A percentile compares a stretch with the other conserved stretches of the same genome.
Evolutionary conservation across 1,140 invertebrate genomes (phyloP).

Genomic region (Aphis gossypii): DNA sequence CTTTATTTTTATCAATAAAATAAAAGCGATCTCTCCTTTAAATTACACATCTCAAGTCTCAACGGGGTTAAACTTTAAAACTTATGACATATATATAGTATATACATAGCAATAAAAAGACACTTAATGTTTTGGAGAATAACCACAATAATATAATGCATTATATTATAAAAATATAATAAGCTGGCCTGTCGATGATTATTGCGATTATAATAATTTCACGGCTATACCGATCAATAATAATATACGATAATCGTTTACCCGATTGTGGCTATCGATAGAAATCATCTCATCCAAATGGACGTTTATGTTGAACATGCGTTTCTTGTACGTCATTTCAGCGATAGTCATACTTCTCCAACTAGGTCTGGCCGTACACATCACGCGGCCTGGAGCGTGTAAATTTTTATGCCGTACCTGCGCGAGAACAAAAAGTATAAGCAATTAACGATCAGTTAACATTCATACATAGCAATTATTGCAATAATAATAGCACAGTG

Average conservation of each 20-base stretch:
- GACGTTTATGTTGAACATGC: conserved; percentile 74
- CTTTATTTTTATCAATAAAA: no score
- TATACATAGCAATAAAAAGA: no score
- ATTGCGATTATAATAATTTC: background rate
- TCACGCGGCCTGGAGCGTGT: conserved; percentile 68
- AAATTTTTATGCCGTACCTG: conserved; percentile 74
- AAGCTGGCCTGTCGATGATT: background rate
- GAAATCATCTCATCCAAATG: conserved; percentile 80
- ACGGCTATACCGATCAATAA: background rate
- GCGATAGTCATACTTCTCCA: conserved; percentile 84
- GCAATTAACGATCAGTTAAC: background rate
- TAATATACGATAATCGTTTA: conserved; percentile 61
- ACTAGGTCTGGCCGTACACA: conserved; percentile 81
- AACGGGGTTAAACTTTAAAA: no score
- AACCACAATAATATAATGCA: no score
- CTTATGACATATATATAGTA: no score
- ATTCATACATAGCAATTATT: background rate
- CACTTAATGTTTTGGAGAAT: no score
- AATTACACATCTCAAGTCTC: no score
- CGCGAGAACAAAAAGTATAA: background rate
- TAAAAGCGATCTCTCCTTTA: no score
- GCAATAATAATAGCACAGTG: no score
- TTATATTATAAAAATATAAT: no score
- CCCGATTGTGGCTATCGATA: conserved; percentile 72
- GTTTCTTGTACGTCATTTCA: conserved; percentile 76